These are phyloP conservation scores for Plutella xylostella DNA, from an alignment of 2,888 invertebrate genomes.

Conservation along the genomic window DNA sequence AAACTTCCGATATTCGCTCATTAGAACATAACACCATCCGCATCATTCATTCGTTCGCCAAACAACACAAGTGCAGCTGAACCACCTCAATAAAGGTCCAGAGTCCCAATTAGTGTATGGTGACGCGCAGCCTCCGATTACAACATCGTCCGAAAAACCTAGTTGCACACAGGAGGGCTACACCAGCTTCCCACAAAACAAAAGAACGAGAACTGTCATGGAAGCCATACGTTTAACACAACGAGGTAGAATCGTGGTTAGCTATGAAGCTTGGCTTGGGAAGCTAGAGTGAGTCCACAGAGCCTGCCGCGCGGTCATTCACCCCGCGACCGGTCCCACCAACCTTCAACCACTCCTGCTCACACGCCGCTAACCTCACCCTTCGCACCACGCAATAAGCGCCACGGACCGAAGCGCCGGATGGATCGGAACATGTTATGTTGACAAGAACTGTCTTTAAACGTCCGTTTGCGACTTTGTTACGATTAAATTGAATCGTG, in stretches of 20 bases:
- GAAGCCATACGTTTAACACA: background rate
- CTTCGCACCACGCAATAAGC: too few species aligned
- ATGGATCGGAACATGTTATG: background rate
- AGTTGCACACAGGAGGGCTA: slow-evolving; percentile 4
- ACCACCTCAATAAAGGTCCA: too few species aligned
- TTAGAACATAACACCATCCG: too few species aligned
- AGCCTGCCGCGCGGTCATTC: background rate
- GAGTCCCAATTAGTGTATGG: too few species aligned
- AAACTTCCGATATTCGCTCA: too few species aligned
- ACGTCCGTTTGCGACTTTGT: background rate
- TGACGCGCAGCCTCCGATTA: background rate
- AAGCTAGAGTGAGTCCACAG: too few species aligned
- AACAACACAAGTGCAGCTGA: too few species aligned
- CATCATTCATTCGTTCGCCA: too few species aligned
- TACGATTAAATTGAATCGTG: background rate
- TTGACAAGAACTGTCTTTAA: slow-evolving; percentile 4
- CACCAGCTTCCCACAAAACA: too few species aligned
- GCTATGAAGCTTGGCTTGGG: too few species aligned
- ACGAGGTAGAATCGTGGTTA: background rate
- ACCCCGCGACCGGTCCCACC: background rate
- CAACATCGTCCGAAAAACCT: slow-evolving; percentile 4
- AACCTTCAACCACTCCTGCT: slow-evolving; percentile 1
- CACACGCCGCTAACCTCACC: too few species aligned
- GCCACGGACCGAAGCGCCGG: too few species aligned
- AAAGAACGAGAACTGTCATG: background rate